Percentiles rank a stretch among this genome's conserved stretches.
Conservation (phyloP, 2,888 invertebrate genomes). For the Cenopis cana region DNA sequence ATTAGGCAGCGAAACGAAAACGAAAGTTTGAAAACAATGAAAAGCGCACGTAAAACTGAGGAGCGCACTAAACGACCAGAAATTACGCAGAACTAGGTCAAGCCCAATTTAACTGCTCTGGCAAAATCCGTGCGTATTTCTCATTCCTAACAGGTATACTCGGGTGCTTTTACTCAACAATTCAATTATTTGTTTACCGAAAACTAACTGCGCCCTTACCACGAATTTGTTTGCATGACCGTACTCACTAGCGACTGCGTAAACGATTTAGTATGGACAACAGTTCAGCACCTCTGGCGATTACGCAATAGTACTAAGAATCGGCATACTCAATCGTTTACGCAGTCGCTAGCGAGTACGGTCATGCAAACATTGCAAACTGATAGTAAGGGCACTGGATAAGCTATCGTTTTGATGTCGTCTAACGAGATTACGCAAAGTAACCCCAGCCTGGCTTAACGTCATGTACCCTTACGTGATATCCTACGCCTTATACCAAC, state of each 20-base stretch:
- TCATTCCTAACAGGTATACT: slow-evolving; percentile 43
- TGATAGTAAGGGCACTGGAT: too few species aligned
- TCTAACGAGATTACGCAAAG: slow-evolving; percentile 30
- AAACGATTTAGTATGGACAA: too few species aligned
- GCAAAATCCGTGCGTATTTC: slow-evolving; percentile 73
- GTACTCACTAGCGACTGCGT: too few species aligned
- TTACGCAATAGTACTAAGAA: too few species aligned
- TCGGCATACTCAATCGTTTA: too few species aligned
- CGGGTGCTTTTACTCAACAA: slow-evolving; percentile 41
- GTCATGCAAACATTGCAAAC: too few species aligned
- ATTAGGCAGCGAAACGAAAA: slow-evolving; percentile 24
- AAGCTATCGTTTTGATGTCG: slow-evolving; percentile 18
- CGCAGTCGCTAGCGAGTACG: too few species aligned
- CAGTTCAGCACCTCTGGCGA: too few species aligned
- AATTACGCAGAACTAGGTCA: slow-evolving; percentile 71
- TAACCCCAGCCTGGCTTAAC: slow-evolving; percentile 35
- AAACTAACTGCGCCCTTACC: too few species aligned
- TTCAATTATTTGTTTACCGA: slow-evolving; percentile 14
- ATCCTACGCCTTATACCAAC: slow-evolving; percentile 34
- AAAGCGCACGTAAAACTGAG: slow-evolving; percentile 48
- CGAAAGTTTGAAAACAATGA: slow-evolving; percentile 51
- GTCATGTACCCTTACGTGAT: slow-evolving; percentile 33
- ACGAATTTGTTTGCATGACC: too few species aligned
- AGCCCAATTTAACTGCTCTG: slow-evolving; percentile 57
- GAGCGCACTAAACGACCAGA: slow-evolving; percentile 44